These are phyloP conservation scores for Chymomyza procnemis DNA, from an alignment of 2,888 invertebrate species.

Conservation along the genomic window DNA sequence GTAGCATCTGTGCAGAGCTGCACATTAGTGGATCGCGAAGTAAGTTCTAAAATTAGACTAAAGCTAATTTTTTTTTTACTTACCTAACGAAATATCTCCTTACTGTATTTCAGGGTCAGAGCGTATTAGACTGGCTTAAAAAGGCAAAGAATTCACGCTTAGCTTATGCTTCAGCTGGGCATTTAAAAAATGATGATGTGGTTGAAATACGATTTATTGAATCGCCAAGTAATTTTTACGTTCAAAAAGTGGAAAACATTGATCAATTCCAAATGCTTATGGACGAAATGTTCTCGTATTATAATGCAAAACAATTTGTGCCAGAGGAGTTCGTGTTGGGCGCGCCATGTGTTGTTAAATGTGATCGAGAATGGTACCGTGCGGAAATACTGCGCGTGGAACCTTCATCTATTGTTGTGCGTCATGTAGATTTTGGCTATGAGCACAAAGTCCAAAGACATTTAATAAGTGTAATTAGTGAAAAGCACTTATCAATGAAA, in stretches of 20 bases:
- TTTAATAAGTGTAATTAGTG: slow-evolving; percentile 83
- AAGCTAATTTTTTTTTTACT: no score
- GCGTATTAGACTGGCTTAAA: slow-evolving; percentile 69
- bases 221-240: slow-evolving; percentile 86
- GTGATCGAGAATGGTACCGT: slow-evolving; percentile 92
- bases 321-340: slow-evolving; percentile 80
- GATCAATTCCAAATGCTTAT: slow-evolving; percentile 83
- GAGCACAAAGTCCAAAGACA: slow-evolving; percentile 85
- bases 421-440: slow-evolving; percentile 97
- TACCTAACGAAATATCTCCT: neutral
- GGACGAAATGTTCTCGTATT: slow-evolving; percentile 83
- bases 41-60: slow-evolving; percentile 25
- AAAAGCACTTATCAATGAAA: slow-evolving; percentile 83
- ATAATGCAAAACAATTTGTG: slow-evolving; percentile 80
- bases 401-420: slow-evolving; percentile 83
- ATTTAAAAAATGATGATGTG: slow-evolving; percentile 68
- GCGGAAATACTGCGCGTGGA: slow-evolving; percentile 85
- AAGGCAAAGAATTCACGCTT: slow-evolving; percentile 70
- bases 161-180: slow-evolving; percentile 70
- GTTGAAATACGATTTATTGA: slow-evolving; percentile 78
- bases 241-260: slow-evolving; percentile 84
- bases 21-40: slow-evolving; percentile 29
- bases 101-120: slow-evolving; percentile 51
- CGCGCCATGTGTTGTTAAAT: slow-evolving; percentile 88
- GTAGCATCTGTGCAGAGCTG: slow-evolving; percentile 87